Evolutionary conservation across 2,797 vertebrate genomes (phyloP), one percentile per base, ranked within the genome.

Genomic region (Etheostoma nigrum): DNA sequence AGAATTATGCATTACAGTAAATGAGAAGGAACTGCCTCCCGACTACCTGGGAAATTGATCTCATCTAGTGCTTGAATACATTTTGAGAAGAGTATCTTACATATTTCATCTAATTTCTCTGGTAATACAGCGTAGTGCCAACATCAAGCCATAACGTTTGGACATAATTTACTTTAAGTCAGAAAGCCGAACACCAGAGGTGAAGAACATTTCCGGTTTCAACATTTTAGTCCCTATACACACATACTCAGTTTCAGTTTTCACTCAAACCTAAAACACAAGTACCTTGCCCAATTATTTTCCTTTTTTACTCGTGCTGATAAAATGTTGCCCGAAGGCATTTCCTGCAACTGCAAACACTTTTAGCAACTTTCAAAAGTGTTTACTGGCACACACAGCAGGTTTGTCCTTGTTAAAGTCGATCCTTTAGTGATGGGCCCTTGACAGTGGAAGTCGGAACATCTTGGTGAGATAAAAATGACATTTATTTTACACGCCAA

Each of bases 61-160:
- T 86, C 69, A 73, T 78, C 61, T 12, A 13, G 70, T n/a, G 42
- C 83, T 69, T 44, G 36, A 59, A 57, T 78, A 69, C 67, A 68
- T 73, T 81, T 76, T 85, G 86, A 90, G 83, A 82, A 78, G 62
- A 71, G 64, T 33, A 51, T 63, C 78, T 69, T 86, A 23, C 72
- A 82, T 91, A 78, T 89, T 87, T 89, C 66, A 88, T 88, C 30
- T 7, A 33, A 47, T 80, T 72, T 67, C 45, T 65, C 71, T 33
- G 57, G 74, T 75, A 77, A 51, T 53, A 72, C 76, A 54, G 58
- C 54, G 49, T 62, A 53, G 44, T 30, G 11, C 42, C 65, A 18
- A 48, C 57, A 69, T 71, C 67, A 67, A 67, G 76, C 74, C 83
- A 65, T 79, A 76, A 87, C n/a, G 21, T 45, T 59, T 70, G 73